Evolutionary conservation across 2,113 vertebrate species (phyloP).

Genomic region (Phrynocephalus versicolor): DNA sequence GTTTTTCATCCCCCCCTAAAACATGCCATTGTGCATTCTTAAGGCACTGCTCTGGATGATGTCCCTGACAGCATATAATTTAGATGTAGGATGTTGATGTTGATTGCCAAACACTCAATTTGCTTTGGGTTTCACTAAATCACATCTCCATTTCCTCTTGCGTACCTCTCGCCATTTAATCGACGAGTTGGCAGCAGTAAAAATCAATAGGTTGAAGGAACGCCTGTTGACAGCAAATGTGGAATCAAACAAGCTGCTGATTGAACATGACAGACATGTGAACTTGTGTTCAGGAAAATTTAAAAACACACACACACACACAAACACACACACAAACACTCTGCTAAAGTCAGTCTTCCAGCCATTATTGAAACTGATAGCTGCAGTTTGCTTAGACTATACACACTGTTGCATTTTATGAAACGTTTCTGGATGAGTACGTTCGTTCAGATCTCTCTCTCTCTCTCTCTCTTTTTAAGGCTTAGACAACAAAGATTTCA

Average conservation of each 20-base stretch:
- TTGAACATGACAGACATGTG: background rate
- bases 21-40: background rate
- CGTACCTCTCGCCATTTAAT: conserved; percentile 8
- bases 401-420: conserved; percentile 11
- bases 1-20: background rate
- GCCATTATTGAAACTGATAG: background rate
- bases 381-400: background rate
- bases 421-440: conserved; percentile 12
- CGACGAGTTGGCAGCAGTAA: background rate
- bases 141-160: background rate
- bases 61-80: background rate
- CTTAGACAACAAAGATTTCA: no score
- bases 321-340: background rate
- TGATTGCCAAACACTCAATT: conserved; percentile 4
- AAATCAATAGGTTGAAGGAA: conserved; percentile 13
- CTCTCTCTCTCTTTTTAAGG: background rate
- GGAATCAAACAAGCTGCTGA: background rate
- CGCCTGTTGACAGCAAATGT: background rate
- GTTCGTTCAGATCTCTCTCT: background rate
- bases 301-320: background rate
- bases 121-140: background rate
- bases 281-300: background rate
- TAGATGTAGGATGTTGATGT: background rate
- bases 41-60: background rate
- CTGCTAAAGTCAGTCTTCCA: background rate